Conservation (phyloP, 2,797 vertebrate species). For the Acanthis flammea region DNA sequence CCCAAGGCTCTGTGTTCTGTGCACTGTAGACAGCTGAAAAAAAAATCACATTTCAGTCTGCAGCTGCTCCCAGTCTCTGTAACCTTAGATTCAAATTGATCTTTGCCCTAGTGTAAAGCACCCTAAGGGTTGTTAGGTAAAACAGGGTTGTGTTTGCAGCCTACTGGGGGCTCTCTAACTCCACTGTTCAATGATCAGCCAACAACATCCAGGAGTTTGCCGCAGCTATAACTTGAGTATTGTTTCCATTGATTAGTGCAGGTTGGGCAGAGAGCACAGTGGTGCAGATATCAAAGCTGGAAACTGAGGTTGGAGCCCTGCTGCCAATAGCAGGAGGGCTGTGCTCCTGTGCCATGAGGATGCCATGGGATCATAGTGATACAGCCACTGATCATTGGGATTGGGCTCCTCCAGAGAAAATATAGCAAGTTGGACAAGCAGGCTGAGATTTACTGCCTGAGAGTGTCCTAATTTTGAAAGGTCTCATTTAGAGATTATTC, state of each 20-base stretch:
- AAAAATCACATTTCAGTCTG: background rate
- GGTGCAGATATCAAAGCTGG: background rate
- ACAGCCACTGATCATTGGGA: background rate
- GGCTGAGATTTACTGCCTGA: background rate
- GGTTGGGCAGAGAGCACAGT: background rate
- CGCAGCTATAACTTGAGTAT: background rate
- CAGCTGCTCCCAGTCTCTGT: background rate
- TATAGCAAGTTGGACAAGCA: background rate
- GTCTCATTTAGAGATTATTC: background rate
- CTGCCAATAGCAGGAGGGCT: background rate
- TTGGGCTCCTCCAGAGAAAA: background rate
- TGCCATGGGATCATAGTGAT: background rate
- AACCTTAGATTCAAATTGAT: background rate
- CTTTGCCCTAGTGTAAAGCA: background rate
- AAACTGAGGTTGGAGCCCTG: background rate
- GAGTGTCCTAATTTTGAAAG: background rate
- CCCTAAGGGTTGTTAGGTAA: background rate
- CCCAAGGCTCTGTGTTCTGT: background rate
- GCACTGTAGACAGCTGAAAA: background rate
- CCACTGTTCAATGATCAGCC: background rate
- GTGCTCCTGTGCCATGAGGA: background rate
- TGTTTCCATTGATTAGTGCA: background rate
- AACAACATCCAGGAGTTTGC: background rate
- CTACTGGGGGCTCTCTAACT: background rate
- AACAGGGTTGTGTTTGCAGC: background rate